Evolutionary conservation across 2,113 vertebrate genomes (phyloP).

Genomic region (Cynoglossus semilaevis): DNA sequence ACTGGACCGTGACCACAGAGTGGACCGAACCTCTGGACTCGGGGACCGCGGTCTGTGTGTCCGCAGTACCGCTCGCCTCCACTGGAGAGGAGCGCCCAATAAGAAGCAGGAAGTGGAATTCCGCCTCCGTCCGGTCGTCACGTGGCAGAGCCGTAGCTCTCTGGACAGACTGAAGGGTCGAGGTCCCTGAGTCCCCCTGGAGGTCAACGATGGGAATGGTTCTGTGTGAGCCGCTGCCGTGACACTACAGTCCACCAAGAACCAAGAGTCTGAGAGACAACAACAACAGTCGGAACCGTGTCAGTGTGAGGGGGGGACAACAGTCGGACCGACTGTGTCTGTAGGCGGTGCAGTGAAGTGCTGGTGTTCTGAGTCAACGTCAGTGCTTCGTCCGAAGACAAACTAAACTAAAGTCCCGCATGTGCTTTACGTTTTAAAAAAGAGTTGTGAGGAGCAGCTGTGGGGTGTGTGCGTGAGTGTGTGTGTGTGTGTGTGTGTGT

Average conservation of each 20-base stretch:
- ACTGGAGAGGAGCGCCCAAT: conserved; percentile 16
- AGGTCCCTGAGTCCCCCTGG: conserved; percentile 20
- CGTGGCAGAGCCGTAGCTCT: conserved; percentile 43
- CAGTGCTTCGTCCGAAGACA: conserved; percentile 71
- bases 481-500: too few species aligned
- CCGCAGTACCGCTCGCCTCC: conserved; percentile 29
- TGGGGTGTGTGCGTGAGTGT: conserved; percentile 12
- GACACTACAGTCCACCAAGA: too few species aligned
- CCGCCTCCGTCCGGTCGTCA: conserved; percentile 56
- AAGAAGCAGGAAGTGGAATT: conserved; percentile 48
- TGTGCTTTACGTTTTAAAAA: conserved; percentile 63
- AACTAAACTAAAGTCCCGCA: conserved; percentile 51
- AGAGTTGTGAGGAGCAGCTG: conserved; percentile 37
- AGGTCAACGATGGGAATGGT: too few species aligned
- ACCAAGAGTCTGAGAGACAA: too few species aligned
- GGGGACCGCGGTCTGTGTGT: conserved; percentile 24
- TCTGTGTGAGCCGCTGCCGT: too few species aligned
- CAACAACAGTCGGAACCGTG: too few species aligned
- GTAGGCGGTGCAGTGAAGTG: conserved; percentile 70
- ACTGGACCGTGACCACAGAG: conserved; percentile 68
- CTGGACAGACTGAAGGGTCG: conserved; percentile 38
- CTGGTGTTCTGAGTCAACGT: conserved; percentile 76
- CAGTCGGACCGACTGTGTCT: conserved; percentile 36
- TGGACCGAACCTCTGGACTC: conserved; percentile 51
- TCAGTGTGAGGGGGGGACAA: too few species aligned